A percentile compares a stretch with the other conserved stretches of the same genome.
phyloP scores from a whole-genome alignment of 2,113 vertebrate genomes.

The Lycaon pictus region DNA sequence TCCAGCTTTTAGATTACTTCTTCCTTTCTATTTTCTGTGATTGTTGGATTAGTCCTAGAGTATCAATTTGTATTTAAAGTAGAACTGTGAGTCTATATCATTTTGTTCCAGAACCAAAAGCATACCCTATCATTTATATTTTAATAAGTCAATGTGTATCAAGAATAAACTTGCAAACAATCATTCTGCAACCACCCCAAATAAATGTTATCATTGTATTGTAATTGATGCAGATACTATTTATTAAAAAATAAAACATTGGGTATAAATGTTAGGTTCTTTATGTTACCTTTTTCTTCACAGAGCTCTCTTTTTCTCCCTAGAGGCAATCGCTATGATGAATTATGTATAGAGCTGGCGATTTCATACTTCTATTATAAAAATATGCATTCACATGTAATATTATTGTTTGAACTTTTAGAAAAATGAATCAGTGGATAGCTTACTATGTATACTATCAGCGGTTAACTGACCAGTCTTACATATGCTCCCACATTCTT shows the following conservation, averaged over 20 bases:
- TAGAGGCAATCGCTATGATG: neutral
- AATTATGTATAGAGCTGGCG: neutral
- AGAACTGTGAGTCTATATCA: neutral
- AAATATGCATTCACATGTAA: neutral
- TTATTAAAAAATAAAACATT: conserved; percentile 8
- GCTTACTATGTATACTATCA: neutral
- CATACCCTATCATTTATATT: neutral
- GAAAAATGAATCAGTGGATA: neutral
- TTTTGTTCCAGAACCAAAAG: neutral
- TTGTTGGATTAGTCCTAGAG: neutral
- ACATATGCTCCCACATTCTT: neutral
- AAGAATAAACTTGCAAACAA: neutral
- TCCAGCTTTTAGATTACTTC: neutral
- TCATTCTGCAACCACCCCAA: neutral
- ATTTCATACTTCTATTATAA: neutral
- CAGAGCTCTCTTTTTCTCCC: neutral
- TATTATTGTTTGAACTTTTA: neutral
- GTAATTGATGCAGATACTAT: neutral
- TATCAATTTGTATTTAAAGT: neutral
- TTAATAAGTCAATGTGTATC: neutral
- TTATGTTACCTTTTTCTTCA: neutral
- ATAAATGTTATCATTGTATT: neutral
- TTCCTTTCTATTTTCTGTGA: neutral
- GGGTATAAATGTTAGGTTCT: neutral
- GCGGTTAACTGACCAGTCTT: neutral